These are phyloP conservation scores for Drosophila sechellia DNA, from an alignment of 1,140 invertebrate species.

Conservation along the genomic window DNA sequence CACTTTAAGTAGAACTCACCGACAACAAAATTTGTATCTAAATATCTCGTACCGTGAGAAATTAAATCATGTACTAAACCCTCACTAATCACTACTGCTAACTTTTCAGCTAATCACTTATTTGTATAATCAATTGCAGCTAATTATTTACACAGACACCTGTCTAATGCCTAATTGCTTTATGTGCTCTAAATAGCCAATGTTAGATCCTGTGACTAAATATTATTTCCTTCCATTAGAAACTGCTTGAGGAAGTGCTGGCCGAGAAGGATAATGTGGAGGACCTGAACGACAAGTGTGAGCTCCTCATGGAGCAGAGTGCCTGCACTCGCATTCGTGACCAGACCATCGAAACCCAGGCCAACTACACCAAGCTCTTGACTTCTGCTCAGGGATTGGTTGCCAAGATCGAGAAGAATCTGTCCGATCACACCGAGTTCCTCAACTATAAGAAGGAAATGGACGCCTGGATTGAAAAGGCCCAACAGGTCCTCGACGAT, in stretches of 20 bases:
- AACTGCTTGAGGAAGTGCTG: conserved; percentile 90
- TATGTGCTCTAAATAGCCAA: conserved; percentile 39
- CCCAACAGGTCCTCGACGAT: conserved; percentile 91
- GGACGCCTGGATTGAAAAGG: conserved; percentile 91
- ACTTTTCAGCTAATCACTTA: conserved; percentile 69
- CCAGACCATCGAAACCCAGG: conserved; percentile 93
- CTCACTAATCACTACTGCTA: conserved; percentile 63
- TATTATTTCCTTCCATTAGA: conserved; percentile 76
- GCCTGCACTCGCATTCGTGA: conserved; percentile 93
- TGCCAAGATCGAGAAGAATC: conserved; percentile 93
- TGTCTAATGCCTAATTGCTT: conserved; percentile 59
- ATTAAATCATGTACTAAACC: conserved; percentile 60
- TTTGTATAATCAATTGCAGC: conserved; percentile 58
- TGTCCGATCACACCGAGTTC: conserved; percentile 95
- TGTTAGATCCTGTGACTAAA: conserved; percentile 17
- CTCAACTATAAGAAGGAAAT: conserved; percentile 93
- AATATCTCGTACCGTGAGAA: conserved; percentile 27
- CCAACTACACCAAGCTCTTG: conserved; percentile 90
- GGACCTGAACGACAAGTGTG: conserved; percentile 94
- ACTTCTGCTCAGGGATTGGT: conserved; percentile 92
- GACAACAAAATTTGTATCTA: conserved; percentile 41
- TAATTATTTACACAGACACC: conserved; percentile 67
- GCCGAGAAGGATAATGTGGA: conserved; percentile 91
- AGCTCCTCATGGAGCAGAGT: conserved; percentile 93
- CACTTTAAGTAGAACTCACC: conserved; percentile 54